Evolutionary conservation across 2,797 vertebrate species (phyloP), one percentile per base, ranked within the genome.

Genomic region (Thamnophis elegans): DNA sequence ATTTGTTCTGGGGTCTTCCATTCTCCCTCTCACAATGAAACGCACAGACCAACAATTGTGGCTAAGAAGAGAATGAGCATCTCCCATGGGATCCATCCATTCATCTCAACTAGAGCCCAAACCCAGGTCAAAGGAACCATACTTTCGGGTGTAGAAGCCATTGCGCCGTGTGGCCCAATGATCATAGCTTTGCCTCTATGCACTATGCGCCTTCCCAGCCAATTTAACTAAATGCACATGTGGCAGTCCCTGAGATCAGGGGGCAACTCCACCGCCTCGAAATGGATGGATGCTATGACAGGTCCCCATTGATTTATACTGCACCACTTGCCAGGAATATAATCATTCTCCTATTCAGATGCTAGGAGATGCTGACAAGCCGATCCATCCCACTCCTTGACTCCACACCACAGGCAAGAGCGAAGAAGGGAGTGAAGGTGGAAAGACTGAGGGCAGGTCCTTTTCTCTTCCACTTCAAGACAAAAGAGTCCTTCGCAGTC

Each of bases 271-370:
- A 32, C 94, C 26, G 6, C 85, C 26, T 82, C 53, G 93, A 94
- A 94, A 95, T 89, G 96, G 96, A 95, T 89, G 96, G 96, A 95
- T 85, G 94, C 94, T 91, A 90, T 94, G 97, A 96, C 95, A 95
- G 95, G 95, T 94, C 90, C 90, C 91, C 1, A 9, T 93, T 96
- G 96, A 97, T 97, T 97, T 96, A 97, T 92, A 92, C 93, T 47
- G 88, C 94, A 94, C 93, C 96, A 95, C 94, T 95, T 93, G 28
- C 60, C 86, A 94, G 85, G 55, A 87, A 92, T 93, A 92, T 65
- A 94, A 91, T 36, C n/a, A 93, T 89, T 55, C 22, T 22, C 28
- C 93, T n/a, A 62, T 60, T 90, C 88, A 16, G 88, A 0, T 18
- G 0, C 78, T 32, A 7, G n/a, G 1, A 62, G 85, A 89, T 91